Conservation (phyloP, 2,113 vertebrate genomes). For the Oplegnathus fasciatus region DNA sequence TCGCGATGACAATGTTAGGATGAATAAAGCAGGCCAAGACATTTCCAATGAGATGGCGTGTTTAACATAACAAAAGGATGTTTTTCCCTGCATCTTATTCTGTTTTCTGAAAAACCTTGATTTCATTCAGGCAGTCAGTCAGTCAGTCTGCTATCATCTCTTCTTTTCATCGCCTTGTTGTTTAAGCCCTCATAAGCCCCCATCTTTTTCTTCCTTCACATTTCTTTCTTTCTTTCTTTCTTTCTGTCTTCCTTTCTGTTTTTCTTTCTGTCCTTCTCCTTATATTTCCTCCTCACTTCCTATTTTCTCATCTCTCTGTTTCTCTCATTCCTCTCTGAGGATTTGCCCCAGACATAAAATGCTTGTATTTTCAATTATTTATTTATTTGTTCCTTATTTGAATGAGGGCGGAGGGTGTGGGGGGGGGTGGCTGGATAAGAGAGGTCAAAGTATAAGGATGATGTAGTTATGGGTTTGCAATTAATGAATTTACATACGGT, state of each 20-base stretch:
- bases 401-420: slow-evolving; percentile 26
- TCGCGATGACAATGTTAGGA: slow-evolving; percentile 71
- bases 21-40: slow-evolving; percentile 74
- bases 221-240: slow-evolving; percentile 24
- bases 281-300: slow-evolving; percentile 8
- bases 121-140: slow-evolving; percentile 71
- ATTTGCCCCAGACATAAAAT: slow-evolving; percentile 62
- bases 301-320: slow-evolving; percentile 15
- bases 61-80: slow-evolving; percentile 83
- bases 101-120: slow-evolving; percentile 70
- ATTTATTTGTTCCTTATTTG: slow-evolving; percentile 67
- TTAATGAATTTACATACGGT: slow-evolving; percentile 83
- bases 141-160: slow-evolving; percentile 69
- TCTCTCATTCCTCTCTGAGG: slow-evolving; percentile 40
- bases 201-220: slow-evolving; percentile 33
- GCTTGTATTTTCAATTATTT: slow-evolving; percentile 52
- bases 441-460: slow-evolving; percentile 71
- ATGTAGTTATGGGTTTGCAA: slow-evolving; percentile 75
- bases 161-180: slow-evolving; percentile 60
- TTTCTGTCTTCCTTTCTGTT: background rate
- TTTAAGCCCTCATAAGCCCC: slow-evolving; percentile 63
- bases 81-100: slow-evolving; percentile 74
- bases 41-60: slow-evolving; percentile 69
- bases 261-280: background rate
- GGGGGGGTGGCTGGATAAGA: slow-evolving; percentile 18